These are phyloP conservation scores for Dipodomys spectabilis DNA, from an alignment of 2,113 vertebrate genomes.

Conservation along the genomic window DNA sequence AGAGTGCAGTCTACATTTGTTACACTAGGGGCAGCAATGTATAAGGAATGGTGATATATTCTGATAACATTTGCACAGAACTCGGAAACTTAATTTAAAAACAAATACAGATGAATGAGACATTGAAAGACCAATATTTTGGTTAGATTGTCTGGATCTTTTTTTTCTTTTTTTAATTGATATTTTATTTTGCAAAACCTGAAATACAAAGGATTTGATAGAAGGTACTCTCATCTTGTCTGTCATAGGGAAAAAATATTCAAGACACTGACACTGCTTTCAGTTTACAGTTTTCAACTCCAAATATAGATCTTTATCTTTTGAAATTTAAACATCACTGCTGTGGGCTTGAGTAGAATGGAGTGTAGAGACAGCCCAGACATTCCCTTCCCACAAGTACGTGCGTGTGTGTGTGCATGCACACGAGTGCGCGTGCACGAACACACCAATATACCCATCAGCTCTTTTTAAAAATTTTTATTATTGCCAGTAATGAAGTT, in stretches of 20 bases:
- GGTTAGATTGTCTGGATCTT: background rate
- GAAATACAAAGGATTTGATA: background rate
- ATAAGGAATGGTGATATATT: constrained; percentile 16
- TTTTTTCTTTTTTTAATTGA: background rate
- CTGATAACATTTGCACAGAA: background rate
- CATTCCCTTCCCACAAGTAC: too few relatives aligned
- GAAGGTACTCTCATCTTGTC: background rate
- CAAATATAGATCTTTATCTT: background rate
- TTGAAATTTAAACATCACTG: background rate
- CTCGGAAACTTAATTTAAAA: background rate
- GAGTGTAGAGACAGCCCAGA: background rate
- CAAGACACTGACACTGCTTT: background rate
- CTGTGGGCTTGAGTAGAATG: background rate
- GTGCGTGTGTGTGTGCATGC: too few relatives aligned
- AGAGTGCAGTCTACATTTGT: background rate
- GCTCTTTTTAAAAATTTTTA: too few relatives aligned
- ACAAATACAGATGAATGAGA: background rate
- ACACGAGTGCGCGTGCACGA: background rate
- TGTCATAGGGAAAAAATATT: background rate
- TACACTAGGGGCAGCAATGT: constrained; percentile 28
- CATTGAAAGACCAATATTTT: background rate
- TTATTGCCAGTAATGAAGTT: too few relatives aligned
- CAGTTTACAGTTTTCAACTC: background rate
- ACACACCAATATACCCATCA: too few relatives aligned
- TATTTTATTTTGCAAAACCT: background rate